These are phyloP conservation scores for Laterallus jamaicensis DNA, from an alignment of 2,113 vertebrate species.

Conservation along the genomic window DNA sequence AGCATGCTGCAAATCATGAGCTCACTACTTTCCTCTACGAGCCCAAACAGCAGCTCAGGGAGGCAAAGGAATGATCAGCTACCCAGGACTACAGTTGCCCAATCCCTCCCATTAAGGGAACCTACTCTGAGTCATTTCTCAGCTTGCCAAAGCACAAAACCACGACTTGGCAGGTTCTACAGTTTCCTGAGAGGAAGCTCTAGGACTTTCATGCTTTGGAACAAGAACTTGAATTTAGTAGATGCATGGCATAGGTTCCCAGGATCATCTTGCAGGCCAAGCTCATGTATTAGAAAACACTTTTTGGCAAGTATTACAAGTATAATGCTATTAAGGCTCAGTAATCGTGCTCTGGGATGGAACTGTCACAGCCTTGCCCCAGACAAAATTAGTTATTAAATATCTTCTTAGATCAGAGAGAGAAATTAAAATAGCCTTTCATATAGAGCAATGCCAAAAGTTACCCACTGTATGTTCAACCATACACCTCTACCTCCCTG, in stretches of 20 bases:
- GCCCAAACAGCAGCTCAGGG: neutral
- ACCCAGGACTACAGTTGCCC: neutral
- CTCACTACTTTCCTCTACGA: neutral
- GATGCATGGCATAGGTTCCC: neutral
- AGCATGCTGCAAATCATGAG: neutral
- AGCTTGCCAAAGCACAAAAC: neutral
- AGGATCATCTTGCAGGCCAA: neutral
- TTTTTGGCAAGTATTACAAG: neutral
- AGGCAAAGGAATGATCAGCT: neutral
- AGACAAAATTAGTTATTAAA: neutral
- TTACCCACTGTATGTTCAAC: neutral
- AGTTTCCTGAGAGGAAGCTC: neutral
- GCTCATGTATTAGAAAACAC: neutral
- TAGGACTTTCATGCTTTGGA: neutral
- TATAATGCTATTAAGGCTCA: neutral
- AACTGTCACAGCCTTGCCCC: neutral
- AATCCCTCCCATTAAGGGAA: neutral
- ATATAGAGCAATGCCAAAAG: neutral
- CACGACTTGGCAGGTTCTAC: neutral
- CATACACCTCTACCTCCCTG: neutral
- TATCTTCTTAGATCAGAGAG: neutral
- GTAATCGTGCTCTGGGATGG: neutral
- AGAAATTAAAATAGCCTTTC: neutral
- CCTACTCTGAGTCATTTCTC: neutral
- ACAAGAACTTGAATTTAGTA: neutral